phyloP scores from a whole-genome alignment of 2,888 invertebrate species.

The Acrobasis suavella region DNA sequence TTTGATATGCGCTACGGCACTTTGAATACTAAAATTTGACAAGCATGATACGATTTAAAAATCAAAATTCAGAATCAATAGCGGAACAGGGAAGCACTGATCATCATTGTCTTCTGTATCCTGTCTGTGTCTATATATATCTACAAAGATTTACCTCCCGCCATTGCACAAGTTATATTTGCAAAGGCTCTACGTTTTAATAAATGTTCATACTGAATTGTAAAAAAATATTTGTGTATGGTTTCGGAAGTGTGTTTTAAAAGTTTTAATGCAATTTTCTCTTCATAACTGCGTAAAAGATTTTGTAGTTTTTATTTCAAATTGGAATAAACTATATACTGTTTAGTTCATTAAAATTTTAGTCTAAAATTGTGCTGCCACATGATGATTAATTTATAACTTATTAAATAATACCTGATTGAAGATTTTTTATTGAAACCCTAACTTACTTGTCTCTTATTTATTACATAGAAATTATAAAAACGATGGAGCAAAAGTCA shows the following conservation, averaged over 20 bases:
- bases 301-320: too few species aligned
- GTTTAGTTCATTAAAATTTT: too few species aligned
- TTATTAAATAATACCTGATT: too few species aligned
- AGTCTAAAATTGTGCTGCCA: too few species aligned
- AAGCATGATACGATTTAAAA: constrained; percentile 25
- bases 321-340: too few species aligned
- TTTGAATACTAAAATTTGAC: constrained; percentile 20
- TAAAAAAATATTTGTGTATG: too few species aligned
- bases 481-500: background rate
- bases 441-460: background rate
- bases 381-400: too few species aligned
- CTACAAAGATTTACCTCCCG: constrained; percentile 31
- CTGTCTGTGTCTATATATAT: constrained; percentile 47
- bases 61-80: constrained; percentile 69
- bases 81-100: constrained; percentile 61
- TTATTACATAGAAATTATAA: background rate
- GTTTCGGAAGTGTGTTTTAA: too few species aligned
- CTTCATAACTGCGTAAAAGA: too few species aligned
- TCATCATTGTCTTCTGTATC: constrained; percentile 43
- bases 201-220: too few species aligned
- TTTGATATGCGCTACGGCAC: background rate
- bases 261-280: too few species aligned
- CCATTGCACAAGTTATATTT: constrained; percentile 26
- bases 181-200: background rate
- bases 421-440: too few species aligned